Base-by-base conservation (phyloP, 1,140 invertebrate species). In the Apis cerana region DNA sequence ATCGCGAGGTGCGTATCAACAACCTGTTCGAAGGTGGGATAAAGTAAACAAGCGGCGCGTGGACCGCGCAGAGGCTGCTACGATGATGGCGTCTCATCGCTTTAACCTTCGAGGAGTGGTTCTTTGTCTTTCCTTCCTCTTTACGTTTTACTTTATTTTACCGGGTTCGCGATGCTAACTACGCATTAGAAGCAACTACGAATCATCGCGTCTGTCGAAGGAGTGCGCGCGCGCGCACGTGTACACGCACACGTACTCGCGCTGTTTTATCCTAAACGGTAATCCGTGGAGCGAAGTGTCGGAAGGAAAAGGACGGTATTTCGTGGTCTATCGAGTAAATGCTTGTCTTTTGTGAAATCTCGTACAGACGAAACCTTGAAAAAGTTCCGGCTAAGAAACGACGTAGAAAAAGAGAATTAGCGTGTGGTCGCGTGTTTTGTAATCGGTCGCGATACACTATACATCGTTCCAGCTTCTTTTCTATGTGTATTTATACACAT, bases 11-110 rank as follows among this genome's bases (percentile, higher is more conserved):
- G 64, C 56, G 76, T 56, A 76, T 65, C 71, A 68, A 76, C 86
- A 86, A 87, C 86, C 82, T 87, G 86, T 86, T 87, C 59, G 85
- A 52, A 85, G 59, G 59, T 83, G 72, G 54, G 48, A 75, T 54
- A 74, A 61, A 54, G 59, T 84, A 87, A 86, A 87, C 72, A 76
- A 71, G 64, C 75, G 76, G 21, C 52, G 81, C 85, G 77, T 87
- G 76, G 64, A 67, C 50, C 61, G 61, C 43, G 52, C 17, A 48
- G 43, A 56, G 74, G 19, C 27, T 9, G 43, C 23, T 1, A 15
- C 77, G 33, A 52, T 56, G n/a, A 54, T 62, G 56, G 71, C 54
- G 50, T 33, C n/a, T 75, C 64, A 54, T 33, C 74, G 77, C 56
- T 87, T 83, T 56, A 75, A 23, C 48, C 64, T 81, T 69, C 48